Base-by-base conservation (phyloP, 2,888 invertebrate species). In the Tachystola acroxantha region DNA sequence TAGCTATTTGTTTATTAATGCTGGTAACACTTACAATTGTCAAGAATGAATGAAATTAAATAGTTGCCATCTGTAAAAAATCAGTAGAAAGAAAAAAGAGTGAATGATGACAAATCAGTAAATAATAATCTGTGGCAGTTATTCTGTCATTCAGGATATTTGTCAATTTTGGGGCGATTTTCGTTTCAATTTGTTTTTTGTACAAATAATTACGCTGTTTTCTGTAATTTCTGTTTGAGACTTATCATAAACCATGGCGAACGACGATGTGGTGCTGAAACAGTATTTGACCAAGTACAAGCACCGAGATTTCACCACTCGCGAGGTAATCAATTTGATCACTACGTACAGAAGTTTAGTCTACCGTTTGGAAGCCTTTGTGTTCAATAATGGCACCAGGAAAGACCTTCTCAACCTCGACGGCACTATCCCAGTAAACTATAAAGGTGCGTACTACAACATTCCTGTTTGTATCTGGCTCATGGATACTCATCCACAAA, bases 391-490 rank as follows among this genome's bases (percentile, higher is more conserved):
- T 89, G 97, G 97, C 27, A 88, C 88, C 1, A 86, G 89, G 28
- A 94, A 93, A 74, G 93, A 96, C 38, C 84, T 98, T 47, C 88
- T 97, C 25, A 94, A 94, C 70, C 86, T 98, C 35, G 91, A 92
- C 64, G 98, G 98, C 36, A 98, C 98, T 5, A 95, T 98, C 59
- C 98, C 98, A 28, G 96, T 98, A 1, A 88, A 90, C 36, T 98
- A 94, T 69, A 96, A 95, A 91, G 95, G 96, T 82, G 87, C 89
- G 40, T 90, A 89, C 30, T 99, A 99, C 81, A 96, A 99, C 82
- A 99, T 99, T 73, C 99, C 99, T 9, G 92, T 99, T 26, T 94
- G 95, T 66, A 93, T 99, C 59, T 99, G 97, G 96, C 71, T 99
- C 33, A 94, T 97, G 92, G 97, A 99, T 66, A 98, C 97, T 3